These are phyloP conservation scores for Hormaphis cornu DNA, from an alignment of 1,140 invertebrate genomes.

Conservation along the genomic window DNA sequence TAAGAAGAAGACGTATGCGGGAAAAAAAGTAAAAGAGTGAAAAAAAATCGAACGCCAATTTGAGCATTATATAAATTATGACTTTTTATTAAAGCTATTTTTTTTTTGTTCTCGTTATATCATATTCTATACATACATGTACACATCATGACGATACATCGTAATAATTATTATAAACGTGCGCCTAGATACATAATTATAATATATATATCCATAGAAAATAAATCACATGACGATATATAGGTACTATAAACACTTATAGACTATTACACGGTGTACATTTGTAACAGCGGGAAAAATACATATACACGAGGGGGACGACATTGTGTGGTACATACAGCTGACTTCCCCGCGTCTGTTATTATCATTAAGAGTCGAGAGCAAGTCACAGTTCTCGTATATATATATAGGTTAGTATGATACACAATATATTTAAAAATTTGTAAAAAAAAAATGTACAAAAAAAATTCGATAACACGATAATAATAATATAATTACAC, in stretches of 20 bases:
- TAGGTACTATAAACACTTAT: constrained; percentile 19
- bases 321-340: background rate
- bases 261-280: background rate
- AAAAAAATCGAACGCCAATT: background rate
- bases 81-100: constrained; percentile 32
- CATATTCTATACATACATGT: background rate
- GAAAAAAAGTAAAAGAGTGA: background rate
- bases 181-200: too few relatives aligned
- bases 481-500: background rate
- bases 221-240: constrained; percentile 30
- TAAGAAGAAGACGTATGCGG: background rate
- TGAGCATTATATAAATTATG: constrained; percentile 33
- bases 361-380: background rate
- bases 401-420: constrained; percentile 22
- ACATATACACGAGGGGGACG: constrained; percentile 9
- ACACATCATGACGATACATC: too few relatives aligned
- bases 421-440: too few relatives aligned
- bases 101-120: constrained; percentile 22
- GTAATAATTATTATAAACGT: too few relatives aligned
- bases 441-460: constrained; percentile 25
- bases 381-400: background rate
- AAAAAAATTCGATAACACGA: constrained; percentile 25
- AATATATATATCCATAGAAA: constrained; percentile 28
- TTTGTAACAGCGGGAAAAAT: constrained; percentile 7
- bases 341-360: background rate